Conservation (phyloP, 37 sponge, comb jelly and placozoan genomes). For the Dysidea cf. avara region DNA sequence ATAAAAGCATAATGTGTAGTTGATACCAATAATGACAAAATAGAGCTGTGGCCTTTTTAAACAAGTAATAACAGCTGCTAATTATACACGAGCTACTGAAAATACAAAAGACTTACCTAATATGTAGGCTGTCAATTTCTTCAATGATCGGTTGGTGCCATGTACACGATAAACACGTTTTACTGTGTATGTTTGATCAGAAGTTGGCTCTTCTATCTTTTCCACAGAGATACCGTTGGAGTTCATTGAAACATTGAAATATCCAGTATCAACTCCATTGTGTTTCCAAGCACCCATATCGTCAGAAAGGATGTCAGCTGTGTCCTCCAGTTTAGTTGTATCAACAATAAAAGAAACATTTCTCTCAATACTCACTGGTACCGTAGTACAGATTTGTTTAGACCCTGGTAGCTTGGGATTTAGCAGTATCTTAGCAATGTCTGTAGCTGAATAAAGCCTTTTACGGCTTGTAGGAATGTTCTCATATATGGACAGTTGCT, state of each 20-base stretch:
- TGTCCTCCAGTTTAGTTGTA: neutral
- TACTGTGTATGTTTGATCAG: neutral
- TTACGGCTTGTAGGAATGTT: neutral
- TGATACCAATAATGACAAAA: no score
- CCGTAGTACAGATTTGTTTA: neutral
- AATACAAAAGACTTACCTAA: no score
- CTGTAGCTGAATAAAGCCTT: neutral
- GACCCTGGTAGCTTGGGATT: neutral
- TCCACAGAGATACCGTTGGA: no score
- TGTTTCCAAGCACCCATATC: conserved; percentile 11
- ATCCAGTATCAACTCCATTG: conserved; percentile 5
- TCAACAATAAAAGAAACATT: conserved; percentile 17
- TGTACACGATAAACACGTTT: conserved; percentile 23
- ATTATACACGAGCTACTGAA: no score
- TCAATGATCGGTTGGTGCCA: no score
- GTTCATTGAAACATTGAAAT: no score
- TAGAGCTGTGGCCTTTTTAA: no score
- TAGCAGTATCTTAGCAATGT: neutral
- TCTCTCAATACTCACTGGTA: neutral
- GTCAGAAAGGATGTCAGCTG: neutral
- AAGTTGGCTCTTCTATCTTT: no score
- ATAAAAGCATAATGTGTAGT: no score
- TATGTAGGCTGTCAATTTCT: no score
- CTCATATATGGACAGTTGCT: no score
- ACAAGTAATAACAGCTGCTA: no score